Conservation (phyloP, 2,797 vertebrate species). For the Onychomys leucogaster region DNA sequence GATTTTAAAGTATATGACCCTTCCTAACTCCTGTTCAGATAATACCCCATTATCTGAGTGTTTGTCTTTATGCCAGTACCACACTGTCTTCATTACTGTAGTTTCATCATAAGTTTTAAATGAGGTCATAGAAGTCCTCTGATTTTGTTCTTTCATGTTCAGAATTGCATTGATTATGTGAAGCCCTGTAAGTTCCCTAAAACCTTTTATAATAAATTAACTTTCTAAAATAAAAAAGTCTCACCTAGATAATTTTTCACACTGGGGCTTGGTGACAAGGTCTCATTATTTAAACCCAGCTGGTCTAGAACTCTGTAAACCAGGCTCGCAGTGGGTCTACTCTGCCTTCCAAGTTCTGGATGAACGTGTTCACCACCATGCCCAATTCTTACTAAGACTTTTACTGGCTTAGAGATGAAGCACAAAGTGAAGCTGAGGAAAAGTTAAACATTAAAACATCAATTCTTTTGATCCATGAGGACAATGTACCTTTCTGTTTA, state of each 20-base stretch:
- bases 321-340: not conserved
- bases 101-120: conserved; percentile 44
- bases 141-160: not conserved
- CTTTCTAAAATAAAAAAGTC: not conserved
- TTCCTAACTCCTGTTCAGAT: not conserved
- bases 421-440: not conserved
- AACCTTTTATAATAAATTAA: not conserved
- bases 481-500: conserved; percentile 8
- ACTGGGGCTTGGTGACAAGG: not conserved
- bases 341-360: not conserved
- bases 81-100: not conserved
- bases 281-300: not conserved
- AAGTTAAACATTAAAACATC: conserved; percentile 18
- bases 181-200: not conserved
- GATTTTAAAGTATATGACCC: not conserved
- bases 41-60: not conserved
- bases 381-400: not conserved
- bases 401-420: not conserved
- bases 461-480: not conserved
- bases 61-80: not conserved
- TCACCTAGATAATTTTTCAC: not conserved
- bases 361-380: not conserved
- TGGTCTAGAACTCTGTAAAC: not conserved
- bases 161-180: not conserved
- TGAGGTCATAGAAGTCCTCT: not conserved